Evolutionary conservation across 2,113 vertebrate species (phyloP).

Genomic region (Pampusana beccarii): DNA sequence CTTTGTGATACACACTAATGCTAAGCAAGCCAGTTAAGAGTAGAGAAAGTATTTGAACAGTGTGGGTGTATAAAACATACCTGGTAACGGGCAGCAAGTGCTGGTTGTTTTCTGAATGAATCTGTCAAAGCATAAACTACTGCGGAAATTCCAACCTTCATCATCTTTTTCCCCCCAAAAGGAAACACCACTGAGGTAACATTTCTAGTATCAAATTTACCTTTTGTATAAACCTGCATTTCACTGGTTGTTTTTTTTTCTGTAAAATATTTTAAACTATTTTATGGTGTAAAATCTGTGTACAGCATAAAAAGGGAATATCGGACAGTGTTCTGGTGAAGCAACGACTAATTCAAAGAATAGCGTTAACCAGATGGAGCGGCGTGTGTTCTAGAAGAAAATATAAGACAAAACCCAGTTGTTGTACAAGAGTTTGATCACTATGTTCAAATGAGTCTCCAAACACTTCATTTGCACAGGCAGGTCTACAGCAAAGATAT

Average conservation of each 20-base stretch:
- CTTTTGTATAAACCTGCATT: neutral
- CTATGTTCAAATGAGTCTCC: neutral
- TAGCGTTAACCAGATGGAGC: neutral
- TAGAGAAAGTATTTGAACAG: neutral
- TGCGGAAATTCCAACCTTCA: neutral
- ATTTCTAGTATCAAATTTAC: neutral
- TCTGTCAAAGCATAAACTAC: neutral
- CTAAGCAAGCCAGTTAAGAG: neutral
- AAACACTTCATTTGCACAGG: neutral
- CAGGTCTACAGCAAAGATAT: neutral
- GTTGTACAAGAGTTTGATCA: too few relatives aligned
- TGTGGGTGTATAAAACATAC: too few relatives aligned
- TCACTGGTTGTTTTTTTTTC: neutral
- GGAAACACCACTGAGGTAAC: neutral
- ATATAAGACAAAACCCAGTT: fast-evolving
- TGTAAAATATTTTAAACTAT: neutral
- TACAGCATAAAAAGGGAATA: neutral
- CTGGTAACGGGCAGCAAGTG: neutral
- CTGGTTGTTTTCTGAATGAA: neutral
- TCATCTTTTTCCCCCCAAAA: too few relatives aligned
- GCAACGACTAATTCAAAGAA: neutral
- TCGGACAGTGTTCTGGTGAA: neutral
- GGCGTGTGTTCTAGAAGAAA: too few relatives aligned
- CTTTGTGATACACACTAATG: too few relatives aligned
- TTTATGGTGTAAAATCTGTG: neutral